Evolutionary conservation across 2,888 invertebrate species (phyloP).

Genomic region (Neria commutata): DNA sequence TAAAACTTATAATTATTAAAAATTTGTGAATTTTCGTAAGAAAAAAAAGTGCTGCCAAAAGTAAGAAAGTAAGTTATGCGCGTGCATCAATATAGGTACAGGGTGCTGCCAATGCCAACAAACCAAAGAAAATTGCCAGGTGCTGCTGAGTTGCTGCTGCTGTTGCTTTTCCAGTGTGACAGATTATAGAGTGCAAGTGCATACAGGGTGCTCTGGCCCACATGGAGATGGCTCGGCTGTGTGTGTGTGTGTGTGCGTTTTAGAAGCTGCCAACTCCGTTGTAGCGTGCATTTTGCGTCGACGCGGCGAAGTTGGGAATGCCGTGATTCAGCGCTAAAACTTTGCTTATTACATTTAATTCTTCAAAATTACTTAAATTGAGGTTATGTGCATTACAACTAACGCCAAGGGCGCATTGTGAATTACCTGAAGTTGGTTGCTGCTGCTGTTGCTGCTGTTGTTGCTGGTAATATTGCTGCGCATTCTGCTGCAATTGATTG

Average conservation of each 20-base stretch:
- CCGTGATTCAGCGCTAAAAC: conserved; percentile 81
- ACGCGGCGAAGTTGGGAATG: conserved; percentile 63
- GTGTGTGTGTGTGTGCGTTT: conserved; percentile 24
- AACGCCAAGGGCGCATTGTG: conserved; percentile 32
- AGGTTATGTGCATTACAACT: conserved; percentile 55
- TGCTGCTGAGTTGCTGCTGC: conserved; percentile 16
- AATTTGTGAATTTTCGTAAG: too few relatives aligned
- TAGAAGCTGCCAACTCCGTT: conserved; percentile 46
- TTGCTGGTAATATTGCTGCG: conserved; percentile 54
- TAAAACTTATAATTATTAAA: too few relatives aligned
- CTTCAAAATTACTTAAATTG: conserved; percentile 66
- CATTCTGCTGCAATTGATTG: conserved; percentile 59
- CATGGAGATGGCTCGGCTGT: conserved; percentile 6
- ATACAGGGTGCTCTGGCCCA: background rate
- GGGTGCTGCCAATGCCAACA: too few relatives aligned
- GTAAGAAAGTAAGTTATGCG: too few relatives aligned
- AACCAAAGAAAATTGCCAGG: too few relatives aligned
- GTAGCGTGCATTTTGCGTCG: conserved; percentile 55
- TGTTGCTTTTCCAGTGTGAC: background rate
- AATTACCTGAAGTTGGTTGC: conserved; percentile 53
- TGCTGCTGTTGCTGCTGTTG: conserved; percentile 41
- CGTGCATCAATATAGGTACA: too few relatives aligned
- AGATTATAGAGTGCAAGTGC: background rate
- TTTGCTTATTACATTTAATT: conserved; percentile 81
- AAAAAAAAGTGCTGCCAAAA: too few relatives aligned